Percentiles rank a stretch among this genome's conserved stretches.
phyloP scores from a whole-genome alignment of 2,113 vertebrate species.

The Chaetodon trifascialis region DNA sequence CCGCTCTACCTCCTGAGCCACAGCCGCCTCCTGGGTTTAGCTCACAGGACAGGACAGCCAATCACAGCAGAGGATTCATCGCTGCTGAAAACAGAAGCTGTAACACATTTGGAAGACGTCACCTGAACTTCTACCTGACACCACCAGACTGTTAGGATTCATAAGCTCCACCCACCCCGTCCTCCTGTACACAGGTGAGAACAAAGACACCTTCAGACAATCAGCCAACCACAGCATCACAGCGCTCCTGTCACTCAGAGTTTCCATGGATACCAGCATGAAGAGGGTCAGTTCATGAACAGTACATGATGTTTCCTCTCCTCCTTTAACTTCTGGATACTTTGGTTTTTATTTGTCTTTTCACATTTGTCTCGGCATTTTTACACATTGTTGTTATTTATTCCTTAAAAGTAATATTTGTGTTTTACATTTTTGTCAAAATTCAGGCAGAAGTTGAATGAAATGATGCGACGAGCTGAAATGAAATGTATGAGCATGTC shows the following conservation, averaged over 20 bases:
- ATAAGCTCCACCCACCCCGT: background rate
- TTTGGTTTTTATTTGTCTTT: no score
- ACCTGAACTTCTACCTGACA: background rate
- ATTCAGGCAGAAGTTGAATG: no score
- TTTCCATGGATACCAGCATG: slow-evolving; percentile 33
- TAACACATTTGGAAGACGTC: background rate
- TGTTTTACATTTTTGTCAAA: no score
- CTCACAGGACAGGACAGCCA: background rate
- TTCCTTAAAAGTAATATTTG: no score
- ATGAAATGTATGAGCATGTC: no score
- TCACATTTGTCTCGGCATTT: no score
- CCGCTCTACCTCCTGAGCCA: no score
- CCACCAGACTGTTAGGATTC: background rate
- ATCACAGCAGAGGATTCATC: background rate
- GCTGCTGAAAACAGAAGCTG: background rate
- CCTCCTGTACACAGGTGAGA: background rate
- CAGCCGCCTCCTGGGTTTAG: background rate
- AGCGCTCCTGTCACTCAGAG: slow-evolving; percentile 9
- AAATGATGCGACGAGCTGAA: no score
- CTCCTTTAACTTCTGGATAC: no score
- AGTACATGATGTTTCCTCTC: no score
- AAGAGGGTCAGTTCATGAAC: no score
- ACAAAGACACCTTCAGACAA: slow-evolving; percentile 11
- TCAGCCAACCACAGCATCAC: slow-evolving; percentile 18
- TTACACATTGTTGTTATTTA: no score